These are phyloP conservation scores for Apodemia hepburni DNA, from an alignment of 2,888 invertebrate genomes.

Conservation along the genomic window DNA sequence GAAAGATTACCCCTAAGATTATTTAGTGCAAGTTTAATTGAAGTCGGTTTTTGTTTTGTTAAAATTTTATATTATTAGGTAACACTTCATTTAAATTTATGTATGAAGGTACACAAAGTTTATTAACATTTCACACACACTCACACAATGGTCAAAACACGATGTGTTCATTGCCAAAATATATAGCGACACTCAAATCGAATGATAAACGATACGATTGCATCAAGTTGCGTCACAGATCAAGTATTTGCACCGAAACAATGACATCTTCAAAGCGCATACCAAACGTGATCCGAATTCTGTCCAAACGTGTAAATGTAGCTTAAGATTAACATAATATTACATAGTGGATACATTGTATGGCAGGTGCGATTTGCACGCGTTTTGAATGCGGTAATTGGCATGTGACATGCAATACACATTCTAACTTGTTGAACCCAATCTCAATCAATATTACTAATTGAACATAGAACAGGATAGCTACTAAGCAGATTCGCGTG, in stretches of 20 bases:
- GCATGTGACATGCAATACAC: too few relatives aligned
- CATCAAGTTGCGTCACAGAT: conserved; percentile 62
- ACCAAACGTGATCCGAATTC: conserved; percentile 55
- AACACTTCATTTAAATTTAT: not conserved
- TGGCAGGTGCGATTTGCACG: not conserved
- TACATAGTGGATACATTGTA: not conserved
- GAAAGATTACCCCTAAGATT: too few relatives aligned
- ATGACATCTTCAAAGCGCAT: conserved; percentile 55
- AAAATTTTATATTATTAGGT: too few relatives aligned
- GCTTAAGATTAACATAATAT: conserved; percentile 26
- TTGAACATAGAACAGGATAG: too few relatives aligned
- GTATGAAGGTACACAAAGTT: not conserved
- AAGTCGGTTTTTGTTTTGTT: too few relatives aligned
- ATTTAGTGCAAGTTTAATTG: too few relatives aligned
- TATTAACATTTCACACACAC: conserved; percentile 11
- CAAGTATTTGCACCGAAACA: conserved; percentile 70
- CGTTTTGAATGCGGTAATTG: not conserved
- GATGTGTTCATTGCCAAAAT: conserved; percentile 50
- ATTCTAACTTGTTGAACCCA: too few relatives aligned
- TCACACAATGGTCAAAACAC: conserved; percentile 7
- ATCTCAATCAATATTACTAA: too few relatives aligned
- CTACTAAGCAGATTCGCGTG: too few relatives aligned
- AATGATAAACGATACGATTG: conserved; percentile 46
- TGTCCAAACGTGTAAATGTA: conserved; percentile 26
- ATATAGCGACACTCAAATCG: conserved; percentile 39